These are phyloP conservation scores for Selenia dentaria DNA, from an alignment of 2,888 invertebrate genomes.

Conservation along the genomic window DNA sequence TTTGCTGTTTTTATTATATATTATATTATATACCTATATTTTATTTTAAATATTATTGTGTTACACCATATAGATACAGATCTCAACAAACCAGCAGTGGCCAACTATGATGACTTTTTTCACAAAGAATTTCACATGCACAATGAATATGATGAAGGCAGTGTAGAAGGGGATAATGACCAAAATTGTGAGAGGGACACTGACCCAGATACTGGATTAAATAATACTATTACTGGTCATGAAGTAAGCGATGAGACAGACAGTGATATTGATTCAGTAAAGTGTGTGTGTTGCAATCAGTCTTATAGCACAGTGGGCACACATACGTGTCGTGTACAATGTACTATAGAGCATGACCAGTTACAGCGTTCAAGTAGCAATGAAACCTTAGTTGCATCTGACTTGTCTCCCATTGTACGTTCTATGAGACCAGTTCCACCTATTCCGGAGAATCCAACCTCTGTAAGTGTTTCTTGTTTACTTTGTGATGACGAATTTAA, in stretches of 20 bases:
- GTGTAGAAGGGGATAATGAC: conserved; percentile 67
- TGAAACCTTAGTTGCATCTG: conserved; percentile 74
- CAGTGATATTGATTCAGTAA: conserved; percentile 76
- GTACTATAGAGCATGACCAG: conserved; percentile 71
- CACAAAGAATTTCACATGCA: conserved; percentile 73
- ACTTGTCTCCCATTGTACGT: conserved; percentile 45
- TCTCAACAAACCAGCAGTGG: conserved; percentile 54
- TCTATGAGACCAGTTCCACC: conserved; percentile 41
- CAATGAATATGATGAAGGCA: conserved; percentile 50
- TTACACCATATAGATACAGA: conserved; percentile 61
- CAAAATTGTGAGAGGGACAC: conserved; percentile 62
- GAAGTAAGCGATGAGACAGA: conserved; percentile 78
- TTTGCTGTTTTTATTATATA: too few species aligned
- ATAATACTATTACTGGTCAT: conserved; percentile 35
- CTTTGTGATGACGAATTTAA: conserved; percentile 73
- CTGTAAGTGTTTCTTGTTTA: conserved; percentile 66
- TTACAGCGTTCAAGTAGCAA: conserved; percentile 69
- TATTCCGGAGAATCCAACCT: conserved; percentile 37
- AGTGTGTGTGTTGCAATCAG: conserved; percentile 74
- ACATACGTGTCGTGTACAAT: conserved; percentile 70
- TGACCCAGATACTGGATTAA: conserved; percentile 35
- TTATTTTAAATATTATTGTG: too few species aligned
- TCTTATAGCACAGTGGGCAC: conserved; percentile 65
- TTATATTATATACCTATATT: too few species aligned
- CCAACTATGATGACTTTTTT: conserved; percentile 67